Conservation (phyloP, 2,113 vertebrate genomes). For the Laticauda laticaudata region DNA sequence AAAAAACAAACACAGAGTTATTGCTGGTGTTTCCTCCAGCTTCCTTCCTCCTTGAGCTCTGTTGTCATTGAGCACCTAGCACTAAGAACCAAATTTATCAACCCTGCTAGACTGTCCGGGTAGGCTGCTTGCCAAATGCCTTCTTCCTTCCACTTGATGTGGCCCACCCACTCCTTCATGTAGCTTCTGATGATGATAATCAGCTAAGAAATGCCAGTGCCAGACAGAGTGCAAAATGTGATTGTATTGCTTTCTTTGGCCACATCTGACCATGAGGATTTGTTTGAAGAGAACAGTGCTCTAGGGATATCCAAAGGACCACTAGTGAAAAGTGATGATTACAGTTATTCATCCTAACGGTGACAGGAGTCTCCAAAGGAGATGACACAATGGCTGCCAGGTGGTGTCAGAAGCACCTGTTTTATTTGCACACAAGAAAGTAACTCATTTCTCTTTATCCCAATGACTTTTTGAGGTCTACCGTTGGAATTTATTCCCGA, state of each 20-base stretch:
- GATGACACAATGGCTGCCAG: neutral
- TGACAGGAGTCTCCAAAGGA: neutral
- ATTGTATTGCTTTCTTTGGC: neutral
- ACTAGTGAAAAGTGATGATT: slow-evolving; percentile 11
- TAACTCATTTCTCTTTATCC: neutral
- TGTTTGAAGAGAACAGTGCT: neutral
- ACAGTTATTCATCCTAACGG: neutral
- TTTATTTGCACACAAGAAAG: neutral
- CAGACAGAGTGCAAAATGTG: fast-evolving
- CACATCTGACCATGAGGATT: neutral
- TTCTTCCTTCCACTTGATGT: neutral
- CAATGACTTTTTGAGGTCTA: neutral
- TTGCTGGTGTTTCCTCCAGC: neutral
- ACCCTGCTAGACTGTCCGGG: neutral
- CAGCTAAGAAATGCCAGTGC: neutral
- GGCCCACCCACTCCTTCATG: neutral
- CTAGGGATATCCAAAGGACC: neutral
- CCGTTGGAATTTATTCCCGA: neutral
- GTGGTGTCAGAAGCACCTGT: neutral
- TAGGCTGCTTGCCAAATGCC: neutral
- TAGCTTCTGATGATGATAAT: neutral
- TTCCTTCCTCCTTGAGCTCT: neutral
- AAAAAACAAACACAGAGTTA: neutral
- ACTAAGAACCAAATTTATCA: slow-evolving; percentile 5
- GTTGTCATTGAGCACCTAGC: neutral